phyloP scores from a whole-genome alignment of 2,888 invertebrate species.

The Eilema caniola region DNA sequence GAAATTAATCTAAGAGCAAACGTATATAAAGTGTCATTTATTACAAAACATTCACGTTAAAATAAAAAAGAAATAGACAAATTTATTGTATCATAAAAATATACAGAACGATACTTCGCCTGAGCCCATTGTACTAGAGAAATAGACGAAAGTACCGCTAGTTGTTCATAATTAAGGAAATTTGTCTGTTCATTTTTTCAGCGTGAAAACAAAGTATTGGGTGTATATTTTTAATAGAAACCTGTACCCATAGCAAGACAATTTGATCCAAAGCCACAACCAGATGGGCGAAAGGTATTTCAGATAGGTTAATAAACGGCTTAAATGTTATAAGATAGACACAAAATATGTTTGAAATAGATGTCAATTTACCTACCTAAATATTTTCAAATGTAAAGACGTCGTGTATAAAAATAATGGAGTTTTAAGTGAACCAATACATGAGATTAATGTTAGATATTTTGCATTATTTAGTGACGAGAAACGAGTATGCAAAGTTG shows the following conservation, averaged over 20 bases:
- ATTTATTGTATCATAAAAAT: neutral
- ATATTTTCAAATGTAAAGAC: constrained; percentile 4
- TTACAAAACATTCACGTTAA: constrained; percentile 14
- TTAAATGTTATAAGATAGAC: constrained; percentile 23
- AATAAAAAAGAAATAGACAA: constrained; percentile 10
- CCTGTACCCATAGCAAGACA: constrained; percentile 45
- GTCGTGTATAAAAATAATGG: neutral
- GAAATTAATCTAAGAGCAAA: neutral
- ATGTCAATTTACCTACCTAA: constrained; percentile 43
- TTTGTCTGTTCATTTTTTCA: constrained; percentile 17
- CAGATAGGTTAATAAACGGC: constrained; percentile 24
- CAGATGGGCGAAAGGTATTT: constrained; percentile 28
- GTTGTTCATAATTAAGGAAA: neutral
- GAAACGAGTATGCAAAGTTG: neutral
- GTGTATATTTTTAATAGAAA: constrained; percentile 21
- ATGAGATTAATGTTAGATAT: constrained; percentile 6
- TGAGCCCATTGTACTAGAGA: neutral
- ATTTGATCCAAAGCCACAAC: constrained; percentile 45
- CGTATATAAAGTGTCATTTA: constrained; percentile 5
- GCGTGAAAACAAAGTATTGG: constrained; percentile 14
- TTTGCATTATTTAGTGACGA: neutral
- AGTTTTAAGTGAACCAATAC: neutral
- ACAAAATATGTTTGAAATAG: constrained; percentile 18
- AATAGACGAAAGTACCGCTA: neutral
- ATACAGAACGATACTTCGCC: neutral